phyloP scores from a whole-genome alignment of 2,797 vertebrate genomes.

The Falco novaeseelandiae region DNA sequence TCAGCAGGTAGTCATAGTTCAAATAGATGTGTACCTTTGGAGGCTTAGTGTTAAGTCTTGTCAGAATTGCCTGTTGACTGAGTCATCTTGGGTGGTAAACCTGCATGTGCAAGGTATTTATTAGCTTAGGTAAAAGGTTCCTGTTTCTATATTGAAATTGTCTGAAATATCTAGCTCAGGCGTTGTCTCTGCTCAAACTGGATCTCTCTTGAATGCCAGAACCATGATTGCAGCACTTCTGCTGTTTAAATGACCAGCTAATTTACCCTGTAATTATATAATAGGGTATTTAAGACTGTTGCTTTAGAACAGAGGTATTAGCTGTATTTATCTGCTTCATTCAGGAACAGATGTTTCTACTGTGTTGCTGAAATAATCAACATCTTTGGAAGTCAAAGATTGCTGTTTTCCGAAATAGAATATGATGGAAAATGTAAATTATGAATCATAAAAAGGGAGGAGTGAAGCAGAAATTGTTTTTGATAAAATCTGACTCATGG shows the following conservation, averaged over 20 bases:
- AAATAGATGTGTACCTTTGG: not conserved
- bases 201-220: not conserved
- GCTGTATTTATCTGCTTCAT: conserved; percentile 26
- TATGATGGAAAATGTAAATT: not conserved
- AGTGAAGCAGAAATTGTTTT: not conserved
- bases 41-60: not conserved
- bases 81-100: not conserved
- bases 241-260: not conserved
- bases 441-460: not conserved
- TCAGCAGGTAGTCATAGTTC: not conserved
- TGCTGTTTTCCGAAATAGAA: not conserved
- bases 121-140: not conserved
- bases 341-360: conserved; percentile 29
- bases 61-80: not conserved
- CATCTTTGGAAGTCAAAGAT: not conserved
- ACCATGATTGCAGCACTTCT: not conserved
- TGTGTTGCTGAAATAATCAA: conserved; percentile 10
- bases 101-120: not conserved
- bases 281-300: conserved; percentile 5
- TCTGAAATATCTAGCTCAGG: not conserved
- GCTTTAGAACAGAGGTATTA: not conserved
- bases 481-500: not conserved
- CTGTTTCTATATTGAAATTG: not conserved
- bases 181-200: not conserved
- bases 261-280: not conserved